Evolutionary conservation across 2,113 vertebrate species (phyloP).

Genomic region (Pagrus major): DNA sequence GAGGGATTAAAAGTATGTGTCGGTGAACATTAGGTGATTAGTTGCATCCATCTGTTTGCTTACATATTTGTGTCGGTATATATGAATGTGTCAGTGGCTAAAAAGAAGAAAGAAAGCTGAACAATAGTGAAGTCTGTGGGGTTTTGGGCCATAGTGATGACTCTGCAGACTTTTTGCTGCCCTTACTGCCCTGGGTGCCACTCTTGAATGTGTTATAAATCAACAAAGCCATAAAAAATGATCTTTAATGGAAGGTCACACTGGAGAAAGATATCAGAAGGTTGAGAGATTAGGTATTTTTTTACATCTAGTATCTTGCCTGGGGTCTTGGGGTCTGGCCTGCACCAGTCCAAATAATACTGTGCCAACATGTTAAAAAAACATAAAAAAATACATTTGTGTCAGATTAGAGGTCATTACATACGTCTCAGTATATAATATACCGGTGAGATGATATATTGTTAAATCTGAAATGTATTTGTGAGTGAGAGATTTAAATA

Average conservation of each 20-base stretch:
- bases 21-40: conserved; percentile 20
- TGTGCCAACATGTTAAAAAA: neutral
- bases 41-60: conserved; percentile 10
- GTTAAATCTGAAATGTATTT: neutral
- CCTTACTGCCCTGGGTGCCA: conserved; percentile 23
- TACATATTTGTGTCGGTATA: conserved; percentile 1
- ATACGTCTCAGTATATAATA: neutral
- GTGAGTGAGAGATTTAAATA: neutral
- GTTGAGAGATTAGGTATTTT: neutral
- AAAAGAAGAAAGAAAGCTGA: conserved; percentile 15
- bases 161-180: conserved; percentile 18
- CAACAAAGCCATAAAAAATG: conserved; percentile 11
- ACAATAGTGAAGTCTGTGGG: neutral
- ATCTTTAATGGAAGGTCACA: conserved; percentile 23
- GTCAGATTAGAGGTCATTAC: no score
- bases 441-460: no score
- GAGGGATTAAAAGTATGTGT: conserved; percentile 10
- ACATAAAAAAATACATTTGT: no score
- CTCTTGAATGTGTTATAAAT: conserved; percentile 24
- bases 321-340: neutral
- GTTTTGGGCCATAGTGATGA: conserved; percentile 6
- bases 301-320: neutral
- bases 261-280: neutral
- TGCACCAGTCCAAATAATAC: neutral
- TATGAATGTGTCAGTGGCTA: conserved; percentile 5